Percentiles rank a stretch among this genome's conserved stretches.
These are phyloP conservation scores for Pangasianodon gigas DNA, from an alignment of 2,113 vertebrate genomes.

Conservation along the genomic window DNA sequence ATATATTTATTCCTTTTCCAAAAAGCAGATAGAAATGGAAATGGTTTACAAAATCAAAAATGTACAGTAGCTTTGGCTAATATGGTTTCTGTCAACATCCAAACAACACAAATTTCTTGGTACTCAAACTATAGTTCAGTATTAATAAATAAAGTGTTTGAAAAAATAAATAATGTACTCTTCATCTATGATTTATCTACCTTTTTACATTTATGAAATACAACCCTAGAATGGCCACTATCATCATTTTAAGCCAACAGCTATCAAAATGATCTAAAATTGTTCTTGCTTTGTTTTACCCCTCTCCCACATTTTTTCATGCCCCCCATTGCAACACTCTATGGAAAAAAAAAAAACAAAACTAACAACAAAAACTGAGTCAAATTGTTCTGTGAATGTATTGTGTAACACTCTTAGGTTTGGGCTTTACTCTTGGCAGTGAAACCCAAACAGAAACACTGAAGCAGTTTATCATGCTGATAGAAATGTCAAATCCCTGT, in stretches of 20 bases:
- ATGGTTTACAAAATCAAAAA: constrained; percentile 67
- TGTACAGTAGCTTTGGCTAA: constrained; percentile 79
- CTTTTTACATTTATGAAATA: constrained; percentile 70
- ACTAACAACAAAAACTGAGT: constrained; percentile 27
- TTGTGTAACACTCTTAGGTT: constrained; percentile 54
- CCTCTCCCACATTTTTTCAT: not conserved
- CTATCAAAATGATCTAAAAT: constrained; percentile 11
- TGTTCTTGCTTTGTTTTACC: constrained; percentile 47
- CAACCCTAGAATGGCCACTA: constrained; percentile 33
- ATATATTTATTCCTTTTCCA: constrained; percentile 75
- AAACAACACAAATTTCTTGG: constrained; percentile 52
- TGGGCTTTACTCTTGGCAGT: constrained; percentile 31
- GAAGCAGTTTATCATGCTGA: constrained; percentile 66
- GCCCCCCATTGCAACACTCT: constrained; percentile 27
- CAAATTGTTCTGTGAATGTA: constrained; percentile 25
- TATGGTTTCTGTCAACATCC: constrained; percentile 62
- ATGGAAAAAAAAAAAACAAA: constrained; percentile 50
- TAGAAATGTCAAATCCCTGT: constrained; percentile 59
- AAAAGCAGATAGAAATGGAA: constrained; percentile 72
- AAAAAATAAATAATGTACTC: constrained; percentile 83
- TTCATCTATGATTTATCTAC: constrained; percentile 69
- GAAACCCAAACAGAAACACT: constrained; percentile 52
- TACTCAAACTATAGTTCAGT: constrained; percentile 71
- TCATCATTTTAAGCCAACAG: not conserved
- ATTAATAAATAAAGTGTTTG: constrained; percentile 84